Evolutionary conservation across 2,113 vertebrate species (phyloP).

Genomic region (Caranx ignobilis): DNA sequence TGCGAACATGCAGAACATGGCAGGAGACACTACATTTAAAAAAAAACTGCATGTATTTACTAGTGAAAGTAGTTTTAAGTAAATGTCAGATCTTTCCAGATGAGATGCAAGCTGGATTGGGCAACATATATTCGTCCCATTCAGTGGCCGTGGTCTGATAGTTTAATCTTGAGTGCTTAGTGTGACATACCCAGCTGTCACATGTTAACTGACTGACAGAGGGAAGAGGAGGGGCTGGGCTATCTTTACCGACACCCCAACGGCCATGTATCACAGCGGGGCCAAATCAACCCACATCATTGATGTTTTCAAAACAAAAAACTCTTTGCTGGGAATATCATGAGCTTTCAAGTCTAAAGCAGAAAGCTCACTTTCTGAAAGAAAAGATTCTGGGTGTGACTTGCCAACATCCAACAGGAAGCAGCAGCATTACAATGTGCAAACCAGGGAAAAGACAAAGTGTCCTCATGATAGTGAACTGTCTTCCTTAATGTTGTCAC

Average conservation of each 20-base stretch:
- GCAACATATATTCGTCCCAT: not conserved
- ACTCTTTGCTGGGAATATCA: not conserved
- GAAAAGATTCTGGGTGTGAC: not conserved
- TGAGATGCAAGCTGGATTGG: not conserved
- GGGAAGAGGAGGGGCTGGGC: constrained; percentile 3
- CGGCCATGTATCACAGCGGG: not conserved
- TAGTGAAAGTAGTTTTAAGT: not conserved
- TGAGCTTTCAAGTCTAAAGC: not conserved
- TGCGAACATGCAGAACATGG: not conserved
- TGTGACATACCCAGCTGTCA: constrained; percentile 78
- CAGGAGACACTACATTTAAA: not conserved
- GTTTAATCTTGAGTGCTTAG: constrained; percentile 48
- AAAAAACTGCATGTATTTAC: not conserved
- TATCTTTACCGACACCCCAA: constrained; percentile 44
- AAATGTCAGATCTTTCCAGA: not conserved
- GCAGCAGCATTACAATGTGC: not conserved
- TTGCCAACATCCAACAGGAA: constrained; percentile 17
- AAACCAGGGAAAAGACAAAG: not conserved
- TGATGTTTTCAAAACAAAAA: not conserved
- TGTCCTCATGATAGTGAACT: not conserved
- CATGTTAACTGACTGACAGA: constrained; percentile 37
- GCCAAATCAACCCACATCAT: too few relatives aligned
- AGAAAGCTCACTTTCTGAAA: not conserved
- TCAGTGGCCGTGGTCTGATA: constrained; percentile 2
- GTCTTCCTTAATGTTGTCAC: not conserved